Evolutionary conservation across 2,888 invertebrate species (phyloP).

Genomic region (Epistrophe grossulariae): DNA sequence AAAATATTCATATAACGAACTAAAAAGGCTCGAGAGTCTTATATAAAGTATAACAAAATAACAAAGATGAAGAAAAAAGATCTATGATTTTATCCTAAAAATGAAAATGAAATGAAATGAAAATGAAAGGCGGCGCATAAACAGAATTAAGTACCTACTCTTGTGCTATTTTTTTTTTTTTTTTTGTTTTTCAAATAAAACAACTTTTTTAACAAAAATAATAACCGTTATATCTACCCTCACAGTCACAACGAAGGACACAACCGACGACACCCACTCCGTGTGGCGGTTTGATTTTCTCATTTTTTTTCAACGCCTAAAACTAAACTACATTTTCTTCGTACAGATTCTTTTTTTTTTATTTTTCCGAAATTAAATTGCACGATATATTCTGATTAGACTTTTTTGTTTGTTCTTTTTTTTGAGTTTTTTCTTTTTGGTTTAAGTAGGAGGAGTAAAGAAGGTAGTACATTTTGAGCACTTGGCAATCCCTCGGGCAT

Average conservation of each 20-base stretch:
- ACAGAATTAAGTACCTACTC: constrained; percentile 44
- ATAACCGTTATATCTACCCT: constrained; percentile 14
- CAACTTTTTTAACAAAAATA: constrained; percentile 37
- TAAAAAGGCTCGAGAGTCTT: constrained; percentile 10
- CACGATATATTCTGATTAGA: constrained; percentile 73
- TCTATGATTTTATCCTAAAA: constrained; percentile 10
- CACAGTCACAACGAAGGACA: background rate
- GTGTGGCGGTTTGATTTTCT: background rate
- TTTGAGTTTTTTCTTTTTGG: background rate
- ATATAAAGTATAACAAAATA: background rate
- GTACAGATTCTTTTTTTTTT: constrained; percentile 26
- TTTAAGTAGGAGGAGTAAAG: background rate
- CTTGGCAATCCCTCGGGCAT: constrained; percentile 48
- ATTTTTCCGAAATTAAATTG: constrained; percentile 69
- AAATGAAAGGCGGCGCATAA: constrained; percentile 34
- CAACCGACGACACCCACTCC: background rate
- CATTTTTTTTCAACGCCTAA: background rate
- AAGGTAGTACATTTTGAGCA: background rate
- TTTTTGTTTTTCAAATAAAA: constrained; percentile 21
- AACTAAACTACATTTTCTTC: constrained; percentile 57
- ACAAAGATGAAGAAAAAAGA: constrained; percentile 31
- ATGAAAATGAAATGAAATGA: constrained; percentile 16
- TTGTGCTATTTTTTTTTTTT: constrained; percentile 9
- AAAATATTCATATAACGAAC: background rate
- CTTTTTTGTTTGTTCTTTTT: constrained; percentile 33